Base-by-base conservation (phyloP, 2,113 vertebrate genomes). In the Emydura subglobosa region DNA sequence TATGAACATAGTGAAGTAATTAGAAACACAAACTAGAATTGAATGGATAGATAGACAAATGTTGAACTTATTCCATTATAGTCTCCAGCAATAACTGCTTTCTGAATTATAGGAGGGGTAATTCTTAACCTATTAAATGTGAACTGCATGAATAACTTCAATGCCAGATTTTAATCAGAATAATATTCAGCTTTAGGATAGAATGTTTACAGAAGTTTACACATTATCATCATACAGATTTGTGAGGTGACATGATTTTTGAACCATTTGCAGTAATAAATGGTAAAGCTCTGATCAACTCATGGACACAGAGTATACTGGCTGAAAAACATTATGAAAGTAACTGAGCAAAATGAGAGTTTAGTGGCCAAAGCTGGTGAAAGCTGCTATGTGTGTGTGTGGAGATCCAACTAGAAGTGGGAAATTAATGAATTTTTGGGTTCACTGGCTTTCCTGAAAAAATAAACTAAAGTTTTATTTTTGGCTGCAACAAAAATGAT, bases 1-100 rank as follows among this genome's bases (percentile, higher is more conserved):
- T 29, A 84, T 44, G 44, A 86, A 55, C 61, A 54, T 4, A 79
- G 13, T 4, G 13, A 57, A 79, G 0, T 72, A 72, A 39, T 72
- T 72, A 39, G 83, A 89, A 91, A 44, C 82, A 0, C 1, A 88
- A 79, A 83, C 5, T 17, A 82, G 29, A 89, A 79, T 65, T 85
- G 84, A 0, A 3, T 1, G 0, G 54, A 1, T 42, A 10, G 24
- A 2, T 16, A 72, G 14, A 65, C 4, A 25, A 72, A 68, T 68
- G 61, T 19, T 68, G 44, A 2, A 0, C 0, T 34, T 12, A 0
- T 14, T 78, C 84, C 79, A 39, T 1, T 0, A 76, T 24, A 51
- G 3, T 87, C 86, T 68, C 21, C 17, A 87, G 19, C 61, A 80
- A 65, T 1, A 86, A 39, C 16, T n/a, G 4, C 49, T 89, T 87